Percentiles rank a stretch among this genome's conserved stretches.
These are phyloP conservation scores for Heterochromis multidens DNA, from an alignment of 2,113 vertebrate species.

Conservation along the genomic window DNA sequence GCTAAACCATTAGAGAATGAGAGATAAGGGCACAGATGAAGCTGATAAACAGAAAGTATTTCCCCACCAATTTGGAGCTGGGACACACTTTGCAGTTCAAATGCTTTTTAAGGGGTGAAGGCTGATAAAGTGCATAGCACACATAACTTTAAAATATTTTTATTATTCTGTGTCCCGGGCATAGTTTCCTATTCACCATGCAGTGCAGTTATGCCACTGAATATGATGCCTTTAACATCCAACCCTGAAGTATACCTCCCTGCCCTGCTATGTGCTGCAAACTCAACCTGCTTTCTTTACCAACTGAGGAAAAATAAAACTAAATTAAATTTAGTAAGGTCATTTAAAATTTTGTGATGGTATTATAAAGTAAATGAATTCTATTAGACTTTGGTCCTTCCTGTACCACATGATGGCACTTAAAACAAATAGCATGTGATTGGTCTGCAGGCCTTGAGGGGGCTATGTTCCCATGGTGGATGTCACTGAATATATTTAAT, in stretches of 20 bases:
- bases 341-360: slow-evolving; percentile 1
- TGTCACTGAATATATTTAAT: slow-evolving; percentile 12
- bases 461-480: background rate
- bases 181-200: background rate
- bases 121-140: background rate
- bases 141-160: background rate
- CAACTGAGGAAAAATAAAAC: background rate
- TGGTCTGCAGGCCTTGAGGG: background rate
- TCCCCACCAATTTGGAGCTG: slow-evolving; percentile 11
- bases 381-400: background rate
- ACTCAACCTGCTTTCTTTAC: background rate
- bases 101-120: background rate
- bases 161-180: background rate
- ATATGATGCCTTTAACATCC: background rate
- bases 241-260: background rate
- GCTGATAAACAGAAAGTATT: slow-evolving; percentile 24
- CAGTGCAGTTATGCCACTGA: background rate
- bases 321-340: background rate
- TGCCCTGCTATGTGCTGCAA: background rate
- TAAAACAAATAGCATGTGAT: slow-evolving; percentile 34
- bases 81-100: background rate
- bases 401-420: slow-evolving; percentile 27
- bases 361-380: slow-evolving; percentile 12
- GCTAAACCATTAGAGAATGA: slow-evolving; percentile 36
- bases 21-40: slow-evolving; percentile 29